Evolutionary conservation across 30 jellyfish, hydroid and myxozoan genomes (phyloP).

Genomic region (Rhopilema esculentum): DNA sequence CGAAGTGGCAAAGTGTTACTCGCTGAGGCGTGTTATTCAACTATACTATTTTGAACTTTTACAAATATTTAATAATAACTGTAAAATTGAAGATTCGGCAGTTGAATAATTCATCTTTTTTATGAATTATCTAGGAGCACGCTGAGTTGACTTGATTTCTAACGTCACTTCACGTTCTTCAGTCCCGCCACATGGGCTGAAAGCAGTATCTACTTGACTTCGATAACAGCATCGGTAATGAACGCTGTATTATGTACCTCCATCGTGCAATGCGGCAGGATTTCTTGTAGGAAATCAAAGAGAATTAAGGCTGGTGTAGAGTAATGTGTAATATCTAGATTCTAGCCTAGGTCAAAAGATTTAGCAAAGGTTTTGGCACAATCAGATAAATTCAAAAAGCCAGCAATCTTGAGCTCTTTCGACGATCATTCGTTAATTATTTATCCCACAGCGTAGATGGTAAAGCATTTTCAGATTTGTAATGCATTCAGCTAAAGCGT

Average conservation of each 20-base stretch:
- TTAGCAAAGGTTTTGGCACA: slow-evolving; percentile 25
- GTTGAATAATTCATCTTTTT: too few relatives aligned
- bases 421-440: slow-evolving; percentile 19
- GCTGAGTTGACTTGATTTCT: too few relatives aligned
- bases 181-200: too few relatives aligned
- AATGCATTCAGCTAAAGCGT: neutral
- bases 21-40: too few relatives aligned
- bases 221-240: too few relatives aligned
- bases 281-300: slow-evolving; percentile 1
- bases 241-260: neutral
- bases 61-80: too few relatives aligned
- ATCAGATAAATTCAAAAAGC: slow-evolving; percentile 3
- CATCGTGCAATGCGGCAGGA: neutral
- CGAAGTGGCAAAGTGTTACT: too few relatives aligned
- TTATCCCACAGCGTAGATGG: neutral
- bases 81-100: too few relatives aligned
- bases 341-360: slow-evolving; percentile 34
- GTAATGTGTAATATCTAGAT: neutral
- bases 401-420: slow-evolving; percentile 1
- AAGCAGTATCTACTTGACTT: too few relatives aligned
- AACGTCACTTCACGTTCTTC: too few relatives aligned
- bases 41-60: too few relatives aligned
- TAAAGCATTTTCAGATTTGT: neutral
- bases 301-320: slow-evolving; percentile 11
- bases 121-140: too few relatives aligned